Evolutionary conservation across 2,888 invertebrate genomes (phyloP).

Genomic region (Alcis repandata): DNA sequence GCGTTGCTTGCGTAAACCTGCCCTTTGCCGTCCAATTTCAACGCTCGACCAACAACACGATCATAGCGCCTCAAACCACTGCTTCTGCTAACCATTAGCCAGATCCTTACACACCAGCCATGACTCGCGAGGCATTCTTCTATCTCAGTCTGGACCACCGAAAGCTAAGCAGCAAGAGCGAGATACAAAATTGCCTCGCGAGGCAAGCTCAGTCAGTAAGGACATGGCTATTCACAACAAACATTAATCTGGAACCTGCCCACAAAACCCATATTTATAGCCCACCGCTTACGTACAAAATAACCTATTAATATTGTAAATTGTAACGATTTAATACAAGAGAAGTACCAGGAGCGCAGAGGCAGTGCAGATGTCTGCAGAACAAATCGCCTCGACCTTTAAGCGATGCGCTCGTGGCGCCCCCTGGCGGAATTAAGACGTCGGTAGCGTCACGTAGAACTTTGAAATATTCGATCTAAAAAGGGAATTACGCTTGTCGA

Average conservation of each 20-base stretch:
- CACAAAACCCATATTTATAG: constrained; percentile 70
- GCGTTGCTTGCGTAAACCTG: constrained; percentile 39
- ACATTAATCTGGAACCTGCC: constrained; percentile 53
- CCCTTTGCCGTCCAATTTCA: constrained; percentile 41
- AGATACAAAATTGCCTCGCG: no score
- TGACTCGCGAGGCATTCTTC: no score
- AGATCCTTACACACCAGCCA: no score
- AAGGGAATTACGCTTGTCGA: constrained; percentile 17
- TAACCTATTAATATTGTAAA: constrained; percentile 80
- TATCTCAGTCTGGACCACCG: no score
- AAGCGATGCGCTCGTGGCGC: constrained; percentile 49
- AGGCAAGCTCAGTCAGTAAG: no score
- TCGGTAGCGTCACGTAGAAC: constrained; percentile 33
- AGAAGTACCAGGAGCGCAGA: constrained; percentile 57
- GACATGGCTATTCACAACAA: constrained; percentile 65
- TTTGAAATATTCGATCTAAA: constrained; percentile 34
- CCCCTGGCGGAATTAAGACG: constrained; percentile 47
- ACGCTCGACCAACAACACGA: constrained; percentile 46
- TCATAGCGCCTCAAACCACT: constrained; percentile 43
- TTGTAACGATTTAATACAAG: constrained; percentile 74
- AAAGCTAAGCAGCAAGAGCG: no score
- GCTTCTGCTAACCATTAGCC: constrained; percentile 47
- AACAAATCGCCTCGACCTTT: constrained; percentile 64
- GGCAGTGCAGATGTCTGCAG: constrained; percentile 58
- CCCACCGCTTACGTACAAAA: constrained; percentile 69